These are phyloP conservation scores for Olivierus martensii DNA, from an alignment of 1,140 invertebrate genomes.

Conservation along the genomic window DNA sequence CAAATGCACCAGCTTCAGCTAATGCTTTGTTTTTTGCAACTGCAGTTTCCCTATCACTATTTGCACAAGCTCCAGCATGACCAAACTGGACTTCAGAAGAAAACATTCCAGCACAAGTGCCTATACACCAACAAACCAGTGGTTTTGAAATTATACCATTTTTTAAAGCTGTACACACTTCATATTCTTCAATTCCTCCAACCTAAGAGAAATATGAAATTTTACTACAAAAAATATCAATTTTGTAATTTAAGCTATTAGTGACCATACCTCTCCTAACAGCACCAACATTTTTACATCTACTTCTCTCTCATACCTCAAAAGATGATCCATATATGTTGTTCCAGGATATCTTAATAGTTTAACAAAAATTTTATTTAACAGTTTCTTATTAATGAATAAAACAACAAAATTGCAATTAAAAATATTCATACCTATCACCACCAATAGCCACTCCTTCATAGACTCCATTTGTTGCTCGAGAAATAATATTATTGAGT, in stretches of 20 bases:
- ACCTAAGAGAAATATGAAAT: too few species aligned
- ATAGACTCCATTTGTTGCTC: slow-evolving; percentile 91
- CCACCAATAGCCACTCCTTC: slow-evolving; percentile 99
- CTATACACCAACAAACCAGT: slow-evolving; percentile 70
- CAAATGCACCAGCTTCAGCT: slow-evolving; percentile 63
- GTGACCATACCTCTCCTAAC: slow-evolving; percentile 74
- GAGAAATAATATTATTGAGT: slow-evolving; percentile 95
- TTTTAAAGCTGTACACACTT: slow-evolving; percentile 80
- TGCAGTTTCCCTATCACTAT: slow-evolving; percentile 89
- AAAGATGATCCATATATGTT: slow-evolving; percentile 95
- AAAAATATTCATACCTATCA: slow-evolving; percentile 50
- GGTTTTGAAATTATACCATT: slow-evolving; percentile 78
- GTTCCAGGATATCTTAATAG: slow-evolving; percentile 69
- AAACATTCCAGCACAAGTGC: slow-evolving; percentile 25
- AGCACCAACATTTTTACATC: slow-evolving; percentile 87
- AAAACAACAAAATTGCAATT: neutral
- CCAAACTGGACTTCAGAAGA: slow-evolving; percentile 81
- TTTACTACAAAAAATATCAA: too few species aligned
- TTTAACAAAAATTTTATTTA: too few species aligned
- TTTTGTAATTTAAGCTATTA: too few species aligned
- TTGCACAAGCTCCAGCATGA: slow-evolving; percentile 95
- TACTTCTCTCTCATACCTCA: slow-evolving; percentile 59
- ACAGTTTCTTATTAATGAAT: too few species aligned
- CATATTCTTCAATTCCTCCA: slow-evolving; percentile 98
- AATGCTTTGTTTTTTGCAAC: slow-evolving; percentile 81